phyloP scores from a whole-genome alignment of 2,797 vertebrate species.

The Danio tinwini region DNA sequence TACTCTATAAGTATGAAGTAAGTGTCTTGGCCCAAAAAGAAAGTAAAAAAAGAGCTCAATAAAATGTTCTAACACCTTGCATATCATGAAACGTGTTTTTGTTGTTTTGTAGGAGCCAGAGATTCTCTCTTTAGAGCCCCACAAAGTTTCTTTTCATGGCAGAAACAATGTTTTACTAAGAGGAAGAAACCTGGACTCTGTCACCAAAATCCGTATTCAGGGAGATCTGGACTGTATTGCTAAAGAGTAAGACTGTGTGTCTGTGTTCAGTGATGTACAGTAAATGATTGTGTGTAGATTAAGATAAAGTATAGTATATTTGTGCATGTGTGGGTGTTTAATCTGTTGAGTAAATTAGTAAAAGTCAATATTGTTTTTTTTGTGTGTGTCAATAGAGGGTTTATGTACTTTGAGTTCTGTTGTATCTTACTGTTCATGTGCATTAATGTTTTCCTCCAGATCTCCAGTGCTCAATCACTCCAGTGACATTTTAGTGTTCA shows the following conservation, averaged over 20 bases:
- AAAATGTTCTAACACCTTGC: too few species aligned
- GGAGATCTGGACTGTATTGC: constrained; percentile 78
- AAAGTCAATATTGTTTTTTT: too few species aligned
- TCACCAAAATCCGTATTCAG: constrained; percentile 81
- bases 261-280: background rate
- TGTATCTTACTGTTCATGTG: background rate
- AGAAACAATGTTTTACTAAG: constrained; percentile 80
- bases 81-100: background rate
- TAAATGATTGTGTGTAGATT: background rate
- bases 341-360: too few species aligned
- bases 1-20: constrained; percentile 52
- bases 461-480: constrained; percentile 78
- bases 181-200: constrained; percentile 80
- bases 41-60: too few species aligned
- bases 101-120: constrained; percentile 49
- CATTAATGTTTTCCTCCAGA: constrained; percentile 66
- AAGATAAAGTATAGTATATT: background rate
- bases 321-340: too few species aligned
- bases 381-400: too few species aligned
- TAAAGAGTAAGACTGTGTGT: constrained; percentile 79
- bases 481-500: constrained; percentile 78
- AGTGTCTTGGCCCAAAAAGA: constrained; percentile 63
- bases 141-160: constrained; percentile 82
- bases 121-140: constrained; percentile 80
- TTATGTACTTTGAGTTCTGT: too few species aligned